Base-by-base conservation (phyloP, 1,140 invertebrate species). In the Ostrea denselamellosa region DNA sequence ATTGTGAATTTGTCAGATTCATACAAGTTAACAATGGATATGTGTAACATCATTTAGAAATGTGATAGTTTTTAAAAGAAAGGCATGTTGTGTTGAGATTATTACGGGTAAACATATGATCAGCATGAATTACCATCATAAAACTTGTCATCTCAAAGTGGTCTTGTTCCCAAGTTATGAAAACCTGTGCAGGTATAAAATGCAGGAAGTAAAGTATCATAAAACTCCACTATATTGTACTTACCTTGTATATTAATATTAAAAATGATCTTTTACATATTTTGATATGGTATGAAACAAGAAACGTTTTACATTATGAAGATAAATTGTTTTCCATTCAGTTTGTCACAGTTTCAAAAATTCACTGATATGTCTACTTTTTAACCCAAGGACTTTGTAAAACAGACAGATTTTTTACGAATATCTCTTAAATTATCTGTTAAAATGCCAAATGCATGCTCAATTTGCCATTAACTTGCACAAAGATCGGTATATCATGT, bases 401-500 rank as follows among this genome's bases (percentile, higher is more conserved):
- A 44, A 44, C 5, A 44, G 34, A 44, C 34, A 44, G 34, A 44
- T 44, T 44, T 44, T 44, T 44, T 44, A 44, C 5, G 34, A 1
- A 44, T 44, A 44, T 44, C 34, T 44, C 2, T 44, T 44, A 44
- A 44, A 44, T 44, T 62, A 14, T 62, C 58, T 62, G 9, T 19
- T 14, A 77, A 25, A 77, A 14, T 77, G 68, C 68, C 68, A 77
- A 77, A 77, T 22, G 28, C 9, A 25, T 28, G 68, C 68, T 77
- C 25, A 77, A 77, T 28, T 34, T 77, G 68, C 68, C 68, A 77
- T 12, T 8, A 14, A 28, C 68, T 77, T 77, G 68, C 68, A 77
- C 68, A 77, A 77, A 28, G 28, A 28, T 17, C 3, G 17, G 17
- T 19, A n/a, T n/a, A 28, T 77, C 28, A 25, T 77, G 28, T 14